Base-by-base conservation (phyloP, 1,140 invertebrate species). In the Calliphora vicina region DNA sequence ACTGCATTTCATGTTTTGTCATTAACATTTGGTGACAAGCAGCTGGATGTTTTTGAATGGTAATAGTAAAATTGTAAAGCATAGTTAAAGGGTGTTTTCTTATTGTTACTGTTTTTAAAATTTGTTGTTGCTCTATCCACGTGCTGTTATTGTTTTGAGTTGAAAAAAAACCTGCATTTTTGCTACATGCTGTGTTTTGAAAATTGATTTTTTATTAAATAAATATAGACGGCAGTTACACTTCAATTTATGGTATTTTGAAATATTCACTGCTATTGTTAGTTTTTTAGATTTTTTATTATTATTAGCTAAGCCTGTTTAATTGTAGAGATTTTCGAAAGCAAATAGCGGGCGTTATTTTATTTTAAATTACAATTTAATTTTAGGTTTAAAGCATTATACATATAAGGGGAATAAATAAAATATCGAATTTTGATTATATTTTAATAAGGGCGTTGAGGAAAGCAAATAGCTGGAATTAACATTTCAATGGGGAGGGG, bases 191-290 rank as follows among this genome's bases (percentile, higher is more conserved):
- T 78, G 74, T 43, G 74, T 43, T 78, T 43, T 5, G 20, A 78
- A 78, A 78, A 43, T 78, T 43, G 35, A 23, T 74, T 74, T 74
- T 74, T 74, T 78, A 78, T 78, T 78, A 78, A 43, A 78, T 45
- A 78, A 78, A 78, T 78, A 43, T 43, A 78, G 20, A 78, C 23
- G 74, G 1, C 74, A 25, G 74, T 6, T n/a, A n/a, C n/a, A 26
- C 67, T 25, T 72, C 23, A 76, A 20, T 43, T 25, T 43, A 43
- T 23, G 45, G 17, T n/a, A 12, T 50, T 50, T 50, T 50, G 45
- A 12, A 12, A 17, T 6, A 50, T 50, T 35, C 4, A n/a, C 8
- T 50, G 8, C 12, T 10, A 50, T 50, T 50, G 17, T 50, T 13
- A 50, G 12, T 50, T 50, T 50, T 45, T 35, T 35, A 5, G 35